Evolutionary conservation across 2,113 vertebrate genomes (phyloP).

Genomic region (Notarius quadriscutis): DNA sequence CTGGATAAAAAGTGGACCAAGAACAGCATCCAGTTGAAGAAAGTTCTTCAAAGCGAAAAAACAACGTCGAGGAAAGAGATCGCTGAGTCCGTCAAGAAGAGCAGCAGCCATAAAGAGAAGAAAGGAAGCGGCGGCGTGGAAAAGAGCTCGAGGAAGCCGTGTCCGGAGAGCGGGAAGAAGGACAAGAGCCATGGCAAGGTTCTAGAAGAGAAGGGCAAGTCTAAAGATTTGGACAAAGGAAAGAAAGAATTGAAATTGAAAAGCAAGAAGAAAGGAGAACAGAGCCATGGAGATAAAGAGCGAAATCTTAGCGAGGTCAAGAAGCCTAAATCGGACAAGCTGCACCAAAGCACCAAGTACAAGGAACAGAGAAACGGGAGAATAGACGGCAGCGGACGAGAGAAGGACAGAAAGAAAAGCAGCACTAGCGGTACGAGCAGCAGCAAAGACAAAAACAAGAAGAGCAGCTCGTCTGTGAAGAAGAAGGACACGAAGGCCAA

Average conservation of each 20-base stretch:
- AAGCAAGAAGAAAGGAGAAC: slow-evolving; percentile 67
- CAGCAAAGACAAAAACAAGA: slow-evolving; percentile 61
- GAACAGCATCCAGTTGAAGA: slow-evolving; percentile 56
- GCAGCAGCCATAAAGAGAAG: slow-evolving; percentile 45
- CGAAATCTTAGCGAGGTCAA: slow-evolving; percentile 56
- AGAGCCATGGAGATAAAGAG: slow-evolving; percentile 61
- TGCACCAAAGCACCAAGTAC: slow-evolving; percentile 50
- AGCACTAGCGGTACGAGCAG: slow-evolving; percentile 45
- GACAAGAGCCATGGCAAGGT: slow-evolving; percentile 68
- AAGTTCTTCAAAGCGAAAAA: slow-evolving; percentile 57
- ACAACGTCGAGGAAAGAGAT: slow-evolving; percentile 47
- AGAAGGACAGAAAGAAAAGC: slow-evolving; percentile 62
- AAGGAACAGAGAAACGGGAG: slow-evolving; percentile 74
- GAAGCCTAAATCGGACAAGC: slow-evolving; percentile 60
- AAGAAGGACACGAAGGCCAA: slow-evolving; percentile 62
- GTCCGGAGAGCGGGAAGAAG: slow-evolving; percentile 73
- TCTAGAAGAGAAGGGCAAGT: slow-evolving; percentile 58
- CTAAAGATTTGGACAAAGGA: slow-evolving; percentile 63
- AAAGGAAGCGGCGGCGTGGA: slow-evolving; percentile 51
- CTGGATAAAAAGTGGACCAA: slow-evolving; percentile 61
- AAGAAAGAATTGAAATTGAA: slow-evolving; percentile 61
- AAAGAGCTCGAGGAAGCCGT: slow-evolving; percentile 57
- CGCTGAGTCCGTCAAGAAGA: slow-evolving; percentile 64
- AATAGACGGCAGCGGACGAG: slow-evolving; percentile 56
- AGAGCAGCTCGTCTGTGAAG: slow-evolving; percentile 43